Conservation (phyloP, 2,888 invertebrate genomes). For the Ophion costatus region DNA sequence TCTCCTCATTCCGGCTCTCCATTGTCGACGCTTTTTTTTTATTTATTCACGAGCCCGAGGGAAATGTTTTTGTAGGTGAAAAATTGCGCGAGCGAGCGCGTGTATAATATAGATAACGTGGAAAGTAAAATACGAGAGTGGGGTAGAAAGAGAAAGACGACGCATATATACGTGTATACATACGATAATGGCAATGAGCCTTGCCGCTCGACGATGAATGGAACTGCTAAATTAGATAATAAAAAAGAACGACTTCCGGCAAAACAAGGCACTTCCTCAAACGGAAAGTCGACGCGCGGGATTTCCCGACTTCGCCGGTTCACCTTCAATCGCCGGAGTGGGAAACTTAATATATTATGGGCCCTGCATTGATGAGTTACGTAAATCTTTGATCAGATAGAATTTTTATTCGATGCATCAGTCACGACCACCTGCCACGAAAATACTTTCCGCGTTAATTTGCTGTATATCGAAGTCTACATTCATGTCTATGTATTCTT, state of each 20-base stretch:
- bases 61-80: slow-evolving; percentile 40
- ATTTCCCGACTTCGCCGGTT: neutral
- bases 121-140: neutral
- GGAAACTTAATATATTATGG: neutral
- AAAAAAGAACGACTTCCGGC: slow-evolving; percentile 34
- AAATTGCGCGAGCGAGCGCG: slow-evolving; percentile 55
- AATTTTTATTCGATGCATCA: too few relatives aligned
- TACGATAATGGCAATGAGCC: slow-evolving; percentile 43
- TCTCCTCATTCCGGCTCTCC: slow-evolving; percentile 26
- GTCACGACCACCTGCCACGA: too few relatives aligned
- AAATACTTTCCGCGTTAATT: too few relatives aligned
- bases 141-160: slow-evolving; percentile 19
- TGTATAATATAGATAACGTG: slow-evolving; percentile 56
- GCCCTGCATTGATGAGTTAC: too few relatives aligned
- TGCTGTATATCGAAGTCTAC: too few relatives aligned
- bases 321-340: neutral
- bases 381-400: too few relatives aligned
- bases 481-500: too few relatives aligned
- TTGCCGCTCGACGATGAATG: slow-evolving; percentile 30
- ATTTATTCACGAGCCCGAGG: slow-evolving; percentile 41
- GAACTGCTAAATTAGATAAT: slow-evolving; percentile 53
- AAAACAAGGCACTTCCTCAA: neutral
- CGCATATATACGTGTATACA: neutral
- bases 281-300: neutral
- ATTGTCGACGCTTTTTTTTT: slow-evolving; percentile 39